Base-by-base conservation (phyloP, 2,888 invertebrate species). In the Cephalotes varians region DNA sequence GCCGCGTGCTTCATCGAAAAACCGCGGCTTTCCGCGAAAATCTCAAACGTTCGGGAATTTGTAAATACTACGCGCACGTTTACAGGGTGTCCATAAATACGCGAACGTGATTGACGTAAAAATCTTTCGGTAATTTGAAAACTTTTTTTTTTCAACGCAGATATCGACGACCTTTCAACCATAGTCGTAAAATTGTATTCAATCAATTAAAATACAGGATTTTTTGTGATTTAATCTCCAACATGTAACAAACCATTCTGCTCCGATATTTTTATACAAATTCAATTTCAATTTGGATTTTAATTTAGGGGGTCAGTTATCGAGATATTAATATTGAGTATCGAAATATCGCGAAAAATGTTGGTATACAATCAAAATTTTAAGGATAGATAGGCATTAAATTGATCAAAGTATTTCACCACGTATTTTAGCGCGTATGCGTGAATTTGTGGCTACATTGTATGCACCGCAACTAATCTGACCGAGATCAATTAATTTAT, bases 401-500 rank as follows among this genome's bases (percentile, higher is more conserved):
- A 58, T 31, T 69, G 69, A 69, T 69, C 34, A 34, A 69, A 34
- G 44, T 56, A 56, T 69, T 77, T 69, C 49, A 51, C 2, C 5
- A 18, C n/a, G 37, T 74, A 74, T 62, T 62, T 60, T 5, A 51
- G 9, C 15, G 69, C 73, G 28, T 60, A 62, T 60, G 34, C 49
- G 54, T 54, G 62, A 76, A 74, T 77, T 72, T 85, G 65, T 58
- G 82, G 82, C 34, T 51, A 80, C 71, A 83, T 56, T 69, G 77
- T 83, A 71, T 67, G 64, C 73, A 79, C 77, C 49, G 71, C 54
- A 69, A 37, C 62, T 62, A 64, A 25, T 74, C 40, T 25, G 49
- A 31, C 47, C 49, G 67, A 80, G 65, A 88, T 88, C 85, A 85
- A 88, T 89, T 85, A 82, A 88, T 88, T 82, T 83, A 85, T 87